These are phyloP conservation scores for Drosophila quinaria DNA, from an alignment of 2,888 invertebrate genomes.

Conservation along the genomic window DNA sequence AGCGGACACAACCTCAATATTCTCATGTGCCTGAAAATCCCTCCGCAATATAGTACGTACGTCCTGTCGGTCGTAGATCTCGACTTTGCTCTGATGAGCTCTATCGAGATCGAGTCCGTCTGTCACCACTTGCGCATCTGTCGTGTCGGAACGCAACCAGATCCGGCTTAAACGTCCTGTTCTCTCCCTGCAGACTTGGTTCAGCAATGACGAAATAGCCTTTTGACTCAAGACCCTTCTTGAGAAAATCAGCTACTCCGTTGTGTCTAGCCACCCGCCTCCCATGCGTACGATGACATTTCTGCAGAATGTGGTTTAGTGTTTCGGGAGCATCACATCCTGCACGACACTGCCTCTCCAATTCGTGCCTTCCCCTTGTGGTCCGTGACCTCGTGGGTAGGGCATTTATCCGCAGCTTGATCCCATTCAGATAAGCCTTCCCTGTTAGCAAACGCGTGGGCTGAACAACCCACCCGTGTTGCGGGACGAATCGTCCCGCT, in stretches of 20 bases:
- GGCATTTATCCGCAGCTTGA: slow-evolving; percentile 14
- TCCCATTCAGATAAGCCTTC: slow-evolving; percentile 12
- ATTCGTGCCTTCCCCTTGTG: slow-evolving; percentile 7
- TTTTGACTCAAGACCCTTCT: neutral
- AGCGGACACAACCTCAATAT: too few relatives aligned
- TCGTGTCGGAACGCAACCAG: neutral
- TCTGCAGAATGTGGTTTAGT: neutral
- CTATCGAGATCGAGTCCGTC: neutral
- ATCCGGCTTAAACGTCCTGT: neutral
- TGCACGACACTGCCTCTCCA: slow-evolving; percentile 9
- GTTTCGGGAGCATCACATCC: slow-evolving; percentile 11
- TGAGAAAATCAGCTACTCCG: neutral
- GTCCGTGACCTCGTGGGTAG: slow-evolving; percentile 15
- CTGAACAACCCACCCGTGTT: slow-evolving; percentile 8
- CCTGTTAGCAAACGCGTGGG: slow-evolving; percentile 10
- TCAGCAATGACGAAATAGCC: neutral
- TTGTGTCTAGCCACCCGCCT: neutral
- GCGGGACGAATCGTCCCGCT: neutral
- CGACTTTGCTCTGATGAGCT: too few relatives aligned
- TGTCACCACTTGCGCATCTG: neutral
- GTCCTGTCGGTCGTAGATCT: too few relatives aligned
- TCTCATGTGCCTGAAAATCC: too few relatives aligned
- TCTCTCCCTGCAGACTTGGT: neutral
- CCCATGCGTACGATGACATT: neutral
- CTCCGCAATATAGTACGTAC: too few relatives aligned